phyloP scores from a whole-genome alignment of 2,888 invertebrate genomes.

The Eupeodes latifasciatus region DNA sequence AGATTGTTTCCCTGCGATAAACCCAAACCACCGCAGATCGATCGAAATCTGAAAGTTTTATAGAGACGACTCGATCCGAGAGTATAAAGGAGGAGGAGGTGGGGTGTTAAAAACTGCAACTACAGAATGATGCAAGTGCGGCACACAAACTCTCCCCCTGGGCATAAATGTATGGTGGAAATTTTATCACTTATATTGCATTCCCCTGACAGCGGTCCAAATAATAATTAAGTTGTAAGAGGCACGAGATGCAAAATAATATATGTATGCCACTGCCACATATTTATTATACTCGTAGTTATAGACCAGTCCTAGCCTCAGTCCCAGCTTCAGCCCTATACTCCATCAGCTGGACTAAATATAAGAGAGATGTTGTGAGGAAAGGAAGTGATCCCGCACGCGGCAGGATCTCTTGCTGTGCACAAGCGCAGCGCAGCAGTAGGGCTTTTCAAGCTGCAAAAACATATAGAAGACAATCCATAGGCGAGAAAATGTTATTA shows the following conservation, averaged over 20 bases:
- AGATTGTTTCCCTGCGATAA: conserved; percentile 71
- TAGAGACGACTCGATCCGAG: neutral
- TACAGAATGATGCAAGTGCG: conserved; percentile 17
- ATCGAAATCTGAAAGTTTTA: conserved; percentile 60
- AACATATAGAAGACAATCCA: conserved; percentile 18
- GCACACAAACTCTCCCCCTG: conserved; percentile 54
- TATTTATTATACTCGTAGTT: too few relatives aligned
- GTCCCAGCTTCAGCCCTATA: neutral
- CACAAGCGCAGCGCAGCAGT: conserved; percentile 22
- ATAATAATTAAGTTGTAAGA: conserved; percentile 76
- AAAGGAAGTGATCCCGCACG: conserved; percentile 44
- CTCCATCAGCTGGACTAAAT: conserved; percentile 23
- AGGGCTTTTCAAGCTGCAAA: conserved; percentile 12
- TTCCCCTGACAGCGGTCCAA: conserved; percentile 72
- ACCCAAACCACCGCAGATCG: conserved; percentile 59
- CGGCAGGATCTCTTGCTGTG: conserved; percentile 66
- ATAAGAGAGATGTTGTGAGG: conserved; percentile 30
- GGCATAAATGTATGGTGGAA: conserved; percentile 67
- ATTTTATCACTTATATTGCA: conserved; percentile 72
- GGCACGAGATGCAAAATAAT: conserved; percentile 75
- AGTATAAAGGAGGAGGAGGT: neutral
- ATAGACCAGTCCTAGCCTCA: neutral
- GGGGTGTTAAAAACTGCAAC: conserved; percentile 23
- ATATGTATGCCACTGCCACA: conserved; percentile 49
- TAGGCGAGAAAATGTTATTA: conserved; percentile 63